These are phyloP conservation scores for Bambusicola thoracicus DNA, from an alignment of 2,113 vertebrate species.

Conservation along the genomic window DNA sequence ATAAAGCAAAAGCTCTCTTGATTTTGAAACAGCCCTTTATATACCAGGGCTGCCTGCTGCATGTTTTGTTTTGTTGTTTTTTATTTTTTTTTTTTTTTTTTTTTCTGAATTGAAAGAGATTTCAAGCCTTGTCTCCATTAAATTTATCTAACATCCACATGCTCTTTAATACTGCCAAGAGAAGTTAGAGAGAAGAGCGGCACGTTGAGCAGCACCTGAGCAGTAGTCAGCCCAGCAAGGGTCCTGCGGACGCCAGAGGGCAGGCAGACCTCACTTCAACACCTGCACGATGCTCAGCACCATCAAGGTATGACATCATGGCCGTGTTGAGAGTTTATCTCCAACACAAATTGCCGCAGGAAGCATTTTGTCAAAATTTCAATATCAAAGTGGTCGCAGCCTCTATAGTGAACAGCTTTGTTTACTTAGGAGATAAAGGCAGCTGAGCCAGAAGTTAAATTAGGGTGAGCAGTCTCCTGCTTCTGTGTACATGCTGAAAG, in stretches of 20 bases:
- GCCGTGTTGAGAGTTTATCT: slow-evolving; percentile 23
- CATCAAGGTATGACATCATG: neutral
- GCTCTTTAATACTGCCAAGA: neutral
- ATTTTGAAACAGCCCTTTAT: neutral
- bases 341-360: slow-evolving; percentile 35
- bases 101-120: neutral
- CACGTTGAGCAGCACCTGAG: neutral
- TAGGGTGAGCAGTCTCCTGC: slow-evolving; percentile 17
- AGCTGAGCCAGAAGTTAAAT: slow-evolving; percentile 37
- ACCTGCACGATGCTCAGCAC: neutral
- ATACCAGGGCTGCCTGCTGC: neutral
- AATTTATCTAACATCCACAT: neutral
- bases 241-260: slow-evolving; percentile 60
- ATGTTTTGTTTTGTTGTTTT: neutral
- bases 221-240: neutral
- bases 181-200: neutral
- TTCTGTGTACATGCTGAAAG: slow-evolving; percentile 41
- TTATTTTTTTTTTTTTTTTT: neutral
- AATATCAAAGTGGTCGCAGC: slow-evolving; percentile 1
- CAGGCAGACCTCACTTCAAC: slow-evolving; percentile 12
- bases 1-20: neutral
- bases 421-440: slow-evolving; percentile 55
- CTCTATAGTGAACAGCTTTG: neutral
- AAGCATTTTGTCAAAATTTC: slow-evolving; percentile 60
- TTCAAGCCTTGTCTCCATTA: neutral